Percentiles rank a stretch among this genome's conserved stretches.
Evolutionary conservation across 1,140 invertebrate genomes (phyloP).

Genomic region (Triops longicaudatus): DNA sequence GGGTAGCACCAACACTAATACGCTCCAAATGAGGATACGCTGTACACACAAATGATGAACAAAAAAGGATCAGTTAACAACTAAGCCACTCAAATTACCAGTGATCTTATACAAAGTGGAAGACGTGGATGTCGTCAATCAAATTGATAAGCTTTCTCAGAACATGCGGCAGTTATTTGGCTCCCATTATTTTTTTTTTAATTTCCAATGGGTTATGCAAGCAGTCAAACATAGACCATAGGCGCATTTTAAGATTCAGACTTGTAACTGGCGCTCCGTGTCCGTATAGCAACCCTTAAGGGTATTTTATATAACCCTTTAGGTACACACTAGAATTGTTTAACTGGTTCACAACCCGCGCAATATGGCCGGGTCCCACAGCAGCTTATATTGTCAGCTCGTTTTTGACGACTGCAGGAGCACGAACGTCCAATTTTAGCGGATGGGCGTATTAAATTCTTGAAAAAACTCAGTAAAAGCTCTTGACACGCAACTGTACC

Average conservation of each 20-base stretch:
- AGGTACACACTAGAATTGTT: not conserved
- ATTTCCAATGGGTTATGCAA: too few species aligned
- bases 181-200: too few species aligned
- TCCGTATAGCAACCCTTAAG: not conserved
- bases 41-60: not conserved
- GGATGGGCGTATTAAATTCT: not conserved
- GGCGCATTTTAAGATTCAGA: too few species aligned
- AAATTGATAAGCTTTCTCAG: too few species aligned
- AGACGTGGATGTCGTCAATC: too few species aligned
- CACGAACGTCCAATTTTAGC: not conserved
- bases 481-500: not conserved
- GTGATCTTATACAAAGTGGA: not conserved
- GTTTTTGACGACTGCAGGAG: not conserved
- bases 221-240: too few species aligned
- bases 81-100: not conserved
- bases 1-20: conserved; percentile 60
- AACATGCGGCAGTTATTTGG: too few species aligned
- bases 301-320: not conserved
- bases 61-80: not conserved
- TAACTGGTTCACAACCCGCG: not conserved
- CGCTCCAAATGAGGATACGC: conserved; percentile 37
- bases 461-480: not conserved
- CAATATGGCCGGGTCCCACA: conserved; percentile 8
- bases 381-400: not conserved
- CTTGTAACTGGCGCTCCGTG: not conserved